Evolutionary conservation across 2,113 vertebrate genomes (phyloP).

Genomic region (Okapia johnstoni): DNA sequence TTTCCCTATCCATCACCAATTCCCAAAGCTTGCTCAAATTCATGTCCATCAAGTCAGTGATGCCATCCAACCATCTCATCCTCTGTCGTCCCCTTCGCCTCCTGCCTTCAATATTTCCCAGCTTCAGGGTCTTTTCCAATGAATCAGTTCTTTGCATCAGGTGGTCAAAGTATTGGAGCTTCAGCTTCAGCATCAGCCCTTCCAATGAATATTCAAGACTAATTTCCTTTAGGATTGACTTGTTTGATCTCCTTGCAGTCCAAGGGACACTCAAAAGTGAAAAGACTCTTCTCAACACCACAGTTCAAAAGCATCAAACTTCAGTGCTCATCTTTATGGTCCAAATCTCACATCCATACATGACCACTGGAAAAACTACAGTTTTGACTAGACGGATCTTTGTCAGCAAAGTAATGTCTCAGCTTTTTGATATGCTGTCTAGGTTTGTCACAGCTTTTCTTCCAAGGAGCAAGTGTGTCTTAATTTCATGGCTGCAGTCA

Average conservation of each 20-base stretch:
- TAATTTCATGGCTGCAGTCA: background rate
- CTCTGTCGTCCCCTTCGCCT: background rate
- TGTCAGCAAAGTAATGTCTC: background rate
- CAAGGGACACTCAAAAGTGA: background rate
- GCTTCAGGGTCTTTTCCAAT: background rate
- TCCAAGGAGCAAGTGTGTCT: background rate
- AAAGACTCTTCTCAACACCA: background rate
- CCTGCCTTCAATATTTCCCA: background rate
- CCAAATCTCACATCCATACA: background rate
- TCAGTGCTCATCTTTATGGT: background rate
- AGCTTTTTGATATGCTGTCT: background rate
- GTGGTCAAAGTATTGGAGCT: background rate
- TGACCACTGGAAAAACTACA: background rate
- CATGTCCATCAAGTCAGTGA: background rate
- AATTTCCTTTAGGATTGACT: background rate
- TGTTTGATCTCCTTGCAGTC: background rate
- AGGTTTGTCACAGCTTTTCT: background rate
- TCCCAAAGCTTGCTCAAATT: background rate
- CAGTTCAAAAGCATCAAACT: background rate
- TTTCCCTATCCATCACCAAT: background rate
- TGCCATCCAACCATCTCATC: background rate
- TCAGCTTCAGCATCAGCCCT: background rate
- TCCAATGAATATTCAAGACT: background rate
- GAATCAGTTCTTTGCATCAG: background rate
- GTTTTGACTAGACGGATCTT: too few relatives aligned